Evolutionary conservation across 2,797 vertebrate species (phyloP), one percentile per base, ranked within the genome.

Genomic region (Apogon hyalosoma): DNA sequence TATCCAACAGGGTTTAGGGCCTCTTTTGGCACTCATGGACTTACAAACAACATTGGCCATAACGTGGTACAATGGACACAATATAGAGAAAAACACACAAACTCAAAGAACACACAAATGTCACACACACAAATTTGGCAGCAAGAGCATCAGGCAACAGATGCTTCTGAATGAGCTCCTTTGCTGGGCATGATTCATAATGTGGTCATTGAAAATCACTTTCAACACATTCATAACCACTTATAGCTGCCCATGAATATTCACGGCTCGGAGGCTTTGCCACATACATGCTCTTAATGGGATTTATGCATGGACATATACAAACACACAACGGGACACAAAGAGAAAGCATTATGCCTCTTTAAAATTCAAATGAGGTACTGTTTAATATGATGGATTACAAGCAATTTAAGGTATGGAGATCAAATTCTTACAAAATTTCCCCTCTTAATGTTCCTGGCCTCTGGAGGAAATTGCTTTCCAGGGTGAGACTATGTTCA

Each of bases 91-190:
- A 65, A 72, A 84, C 75, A 85, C 75, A 86, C 83, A 82, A 58
- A 75, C 63, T 58, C 40, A 28, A 28, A 28, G 24, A 28, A 28
- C 24, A 28, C 24, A 28, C 24, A 28, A 3, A 28, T 8, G 47
- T 40, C 48, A 41, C 41, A 39, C 54, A 48, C 73, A 83, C 55
- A 73, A 66, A 80, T 72, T 90, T 90, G 87, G 88, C 87, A 88
- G 73, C 60, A 51, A 52, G 71, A 31, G 61, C 73, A 77, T 87
- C 74, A 75, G 75, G 86, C 82, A 82, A 86, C 88, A 90, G 90
- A 91, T 91, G 86, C 87, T 86, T 86, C 72, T 88, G 81, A 91
- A 91, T 87, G 86, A 86, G 79, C 69, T 83, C 65, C 62, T 82
- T 85, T 75, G 68, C 82, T 36, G 69, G 59, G 67, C 83, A 69